Conservation (phyloP, 2,888 invertebrate genomes). For the Disparrhopalites patrizii region DNA sequence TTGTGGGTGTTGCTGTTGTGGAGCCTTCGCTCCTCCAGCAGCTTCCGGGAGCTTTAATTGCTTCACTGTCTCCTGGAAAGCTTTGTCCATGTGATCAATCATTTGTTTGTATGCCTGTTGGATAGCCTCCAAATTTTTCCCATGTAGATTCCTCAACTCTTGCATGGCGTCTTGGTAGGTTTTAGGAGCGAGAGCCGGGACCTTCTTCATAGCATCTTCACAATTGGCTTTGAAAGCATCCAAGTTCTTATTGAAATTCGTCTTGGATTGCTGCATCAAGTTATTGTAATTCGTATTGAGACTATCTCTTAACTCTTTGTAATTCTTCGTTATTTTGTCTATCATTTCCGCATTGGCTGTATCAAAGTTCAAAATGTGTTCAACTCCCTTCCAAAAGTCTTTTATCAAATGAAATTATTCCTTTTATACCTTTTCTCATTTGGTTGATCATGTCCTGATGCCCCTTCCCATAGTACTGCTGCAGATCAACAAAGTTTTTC, state of each 20-base stretch:
- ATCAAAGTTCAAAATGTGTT: too few species aligned
- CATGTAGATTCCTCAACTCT: conserved; percentile 8
- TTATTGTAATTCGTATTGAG: not conserved
- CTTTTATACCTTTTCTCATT: conserved; percentile 17
- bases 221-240: not conserved
- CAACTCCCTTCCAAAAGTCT: too few species aligned
- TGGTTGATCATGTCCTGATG: conserved; percentile 17
- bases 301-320: conserved; percentile 6
- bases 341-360: conserved; percentile 20
- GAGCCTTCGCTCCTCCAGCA: too few species aligned
- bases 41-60: conserved; percentile 21
- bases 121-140: conserved; percentile 7
- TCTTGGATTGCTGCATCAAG: conserved; percentile 8
- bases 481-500: conserved; percentile 16
- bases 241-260: conserved; percentile 12
- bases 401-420: too few species aligned
- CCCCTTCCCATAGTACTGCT: conserved; percentile 13
- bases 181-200: conserved; percentile 16
- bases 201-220: conserved; percentile 17
- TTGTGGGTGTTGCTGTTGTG: not conserved
- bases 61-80: conserved; percentile 27
- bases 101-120: conserved; percentile 6
- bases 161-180: conserved; percentile 12
- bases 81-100: conserved; percentile 21
- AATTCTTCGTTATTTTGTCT: conserved; percentile 15